Evolutionary conservation across 2,797 vertebrate genomes (phyloP).

Genomic region (Heterohyrax brucei): DNA sequence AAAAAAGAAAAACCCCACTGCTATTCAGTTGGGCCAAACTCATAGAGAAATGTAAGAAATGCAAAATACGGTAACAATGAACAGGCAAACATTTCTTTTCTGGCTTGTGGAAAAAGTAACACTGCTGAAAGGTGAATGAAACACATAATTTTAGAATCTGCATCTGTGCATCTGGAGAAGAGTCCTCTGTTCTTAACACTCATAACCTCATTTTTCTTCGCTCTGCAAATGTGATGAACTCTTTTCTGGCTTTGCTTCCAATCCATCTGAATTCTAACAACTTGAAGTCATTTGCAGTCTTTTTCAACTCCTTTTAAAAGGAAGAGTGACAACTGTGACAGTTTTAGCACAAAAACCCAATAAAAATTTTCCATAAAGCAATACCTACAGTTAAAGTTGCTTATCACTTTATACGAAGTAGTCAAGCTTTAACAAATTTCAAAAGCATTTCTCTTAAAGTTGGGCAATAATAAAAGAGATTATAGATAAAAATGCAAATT

Average conservation of each 20-base stretch:
- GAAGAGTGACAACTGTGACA: constrained; percentile 43
- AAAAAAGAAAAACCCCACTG: too few species aligned
- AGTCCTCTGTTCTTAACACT: background rate
- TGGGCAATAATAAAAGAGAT: constrained; percentile 69
- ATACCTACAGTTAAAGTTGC: constrained; percentile 58
- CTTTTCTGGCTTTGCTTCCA: constrained; percentile 27
- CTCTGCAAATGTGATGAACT: background rate
- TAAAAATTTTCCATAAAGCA: constrained; percentile 63
- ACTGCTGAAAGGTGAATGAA: background rate
- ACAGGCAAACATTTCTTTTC: background rate
- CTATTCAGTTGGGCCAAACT: too few species aligned
- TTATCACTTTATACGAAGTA: constrained; percentile 67
- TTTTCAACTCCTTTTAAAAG: constrained; percentile 56
- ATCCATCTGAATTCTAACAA: background rate
- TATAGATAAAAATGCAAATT: constrained; percentile 64
- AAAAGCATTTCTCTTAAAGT: constrained; percentile 65
- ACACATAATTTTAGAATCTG: background rate
- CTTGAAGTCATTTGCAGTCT: background rate
- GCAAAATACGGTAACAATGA: background rate
- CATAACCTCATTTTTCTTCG: background rate
- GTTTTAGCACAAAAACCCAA: constrained; percentile 47
- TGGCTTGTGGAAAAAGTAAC: background rate
- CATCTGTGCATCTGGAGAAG: background rate
- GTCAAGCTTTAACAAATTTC: constrained; percentile 68
- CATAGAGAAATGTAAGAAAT: background rate